phyloP scores from a whole-genome alignment of 2,113 vertebrate genomes.

The Indicator maculatus region DNA sequence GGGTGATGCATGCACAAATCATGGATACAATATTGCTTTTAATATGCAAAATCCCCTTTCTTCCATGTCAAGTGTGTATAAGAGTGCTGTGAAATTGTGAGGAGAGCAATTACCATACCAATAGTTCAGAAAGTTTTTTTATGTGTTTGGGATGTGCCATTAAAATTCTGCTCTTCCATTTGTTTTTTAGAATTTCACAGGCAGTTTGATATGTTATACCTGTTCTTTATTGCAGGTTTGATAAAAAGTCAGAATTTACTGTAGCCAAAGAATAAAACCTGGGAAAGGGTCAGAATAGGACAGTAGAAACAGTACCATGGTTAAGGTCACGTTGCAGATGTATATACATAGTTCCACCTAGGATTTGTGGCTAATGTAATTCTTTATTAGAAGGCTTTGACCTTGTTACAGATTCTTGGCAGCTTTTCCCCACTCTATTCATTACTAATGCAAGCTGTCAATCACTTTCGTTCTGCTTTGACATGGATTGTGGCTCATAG shows the following conservation, averaged over 20 bases:
- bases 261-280: background rate
- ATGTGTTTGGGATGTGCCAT: background rate
- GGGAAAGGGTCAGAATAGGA: background rate
- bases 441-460: conserved; percentile 67
- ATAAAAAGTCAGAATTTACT: background rate
- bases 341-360: conserved; percentile 33
- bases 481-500: conserved; percentile 41
- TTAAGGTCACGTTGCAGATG: conserved; percentile 19
- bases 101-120: conserved; percentile 36
- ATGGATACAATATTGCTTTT: conserved; percentile 41
- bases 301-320: background rate
- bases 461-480: conserved; percentile 62
- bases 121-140: conserved; percentile 50
- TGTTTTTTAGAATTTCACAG: background rate
- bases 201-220: background rate
- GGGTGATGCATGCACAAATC: background rate
- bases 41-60: conserved; percentile 56
- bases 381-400: conserved; percentile 63
- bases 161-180: conserved; percentile 21
- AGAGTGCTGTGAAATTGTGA: conserved; percentile 26
- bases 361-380: conserved; percentile 53
- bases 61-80: background rate
- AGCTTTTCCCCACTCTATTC: conserved; percentile 41
- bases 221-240: background rate
- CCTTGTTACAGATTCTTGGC: conserved; percentile 58